phyloP scores from a whole-genome alignment of 2,113 vertebrate species.

The Equus quagga region DNA sequence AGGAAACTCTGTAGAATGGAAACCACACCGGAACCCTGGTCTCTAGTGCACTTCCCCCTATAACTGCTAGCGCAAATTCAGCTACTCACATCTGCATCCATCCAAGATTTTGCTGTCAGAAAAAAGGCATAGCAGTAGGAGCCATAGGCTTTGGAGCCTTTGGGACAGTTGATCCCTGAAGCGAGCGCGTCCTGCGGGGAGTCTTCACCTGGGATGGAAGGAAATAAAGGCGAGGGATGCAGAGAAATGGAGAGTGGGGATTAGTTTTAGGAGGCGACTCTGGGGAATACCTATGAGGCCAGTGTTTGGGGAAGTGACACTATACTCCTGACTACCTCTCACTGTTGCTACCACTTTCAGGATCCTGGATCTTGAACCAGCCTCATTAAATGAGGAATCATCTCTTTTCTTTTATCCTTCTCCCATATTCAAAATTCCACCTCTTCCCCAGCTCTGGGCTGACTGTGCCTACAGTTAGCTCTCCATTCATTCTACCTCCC shows the following conservation, averaged over 20 bases:
- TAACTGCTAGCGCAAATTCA: accelerated
- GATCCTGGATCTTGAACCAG: not conserved
- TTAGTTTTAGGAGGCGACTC: no score
- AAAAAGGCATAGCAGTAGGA: conserved; percentile 53
- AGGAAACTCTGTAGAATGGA: not conserved
- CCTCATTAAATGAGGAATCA: not conserved
- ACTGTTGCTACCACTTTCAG: not conserved
- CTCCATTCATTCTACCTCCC: not conserved
- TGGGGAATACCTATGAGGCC: not conserved
- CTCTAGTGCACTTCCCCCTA: not conserved
- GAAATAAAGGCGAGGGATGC: not conserved
- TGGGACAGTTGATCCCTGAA: not conserved
- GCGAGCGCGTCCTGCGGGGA: accelerated
- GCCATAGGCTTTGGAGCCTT: not conserved
- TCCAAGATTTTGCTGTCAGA: not conserved
- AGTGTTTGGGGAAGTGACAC: not conserved
- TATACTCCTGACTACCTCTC: not conserved
- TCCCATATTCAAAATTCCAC: not conserved
- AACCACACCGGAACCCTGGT: accelerated
- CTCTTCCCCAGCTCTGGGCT: not conserved
- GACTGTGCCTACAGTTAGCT: not conserved
- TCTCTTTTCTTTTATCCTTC: not conserved
- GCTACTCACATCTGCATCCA: conserved; percentile 53
- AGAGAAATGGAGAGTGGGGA: not conserved
- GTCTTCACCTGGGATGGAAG: not conserved